Evolutionary conservation across 2,888 invertebrate species (phyloP), one percentile per base, ranked within the genome.

Genomic region (Dolichopus griseipennis): DNA sequence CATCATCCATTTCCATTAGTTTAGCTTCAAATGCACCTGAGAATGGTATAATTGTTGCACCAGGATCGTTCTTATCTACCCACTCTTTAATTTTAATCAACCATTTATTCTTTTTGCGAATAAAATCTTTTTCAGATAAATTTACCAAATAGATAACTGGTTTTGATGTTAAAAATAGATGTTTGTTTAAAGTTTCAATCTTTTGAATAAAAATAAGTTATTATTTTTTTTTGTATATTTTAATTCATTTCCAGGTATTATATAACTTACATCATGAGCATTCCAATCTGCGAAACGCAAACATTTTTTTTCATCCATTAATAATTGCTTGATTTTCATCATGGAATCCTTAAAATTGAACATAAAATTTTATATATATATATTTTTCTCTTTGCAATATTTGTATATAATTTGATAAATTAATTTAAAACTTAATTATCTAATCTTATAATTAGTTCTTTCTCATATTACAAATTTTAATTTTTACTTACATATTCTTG

Each of bases 91-190:
- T 92, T 84, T 97, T 97, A 66, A 83, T 86, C 82, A 83, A 91
- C 97, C 97, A 97, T 84, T 97, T 98, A 79, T 97, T 98, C 84
- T 97, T 98, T 85, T 97, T 98, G 75, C 96, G 89, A 75, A 95
- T 95, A 81, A 95, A 99, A 83, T 99, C 99, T 82, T 95, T 97
- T 82, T 98, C 97, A 0, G 97, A 92, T 71, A 99, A 85, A 83
- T 99, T 99, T 10, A 99, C 91, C 73, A 99, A 85, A 81, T 99
- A 99, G 73, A 99, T 90, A 69, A 94, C 92, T 0, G 99, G 99
- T 81, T 99, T 99, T 0, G 97, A 92, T 15, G 99, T 99, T 72
- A 99, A 84, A 79, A 99, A 96, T 73, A 98, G 84, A 80, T 98
- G 93, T 83, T 94, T 95, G 83, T 99, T 99, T 68, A 99, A 84